phyloP scores from a whole-genome alignment of 2,113 vertebrate genomes.

The Leptobrachium ailaonicum region DNA sequence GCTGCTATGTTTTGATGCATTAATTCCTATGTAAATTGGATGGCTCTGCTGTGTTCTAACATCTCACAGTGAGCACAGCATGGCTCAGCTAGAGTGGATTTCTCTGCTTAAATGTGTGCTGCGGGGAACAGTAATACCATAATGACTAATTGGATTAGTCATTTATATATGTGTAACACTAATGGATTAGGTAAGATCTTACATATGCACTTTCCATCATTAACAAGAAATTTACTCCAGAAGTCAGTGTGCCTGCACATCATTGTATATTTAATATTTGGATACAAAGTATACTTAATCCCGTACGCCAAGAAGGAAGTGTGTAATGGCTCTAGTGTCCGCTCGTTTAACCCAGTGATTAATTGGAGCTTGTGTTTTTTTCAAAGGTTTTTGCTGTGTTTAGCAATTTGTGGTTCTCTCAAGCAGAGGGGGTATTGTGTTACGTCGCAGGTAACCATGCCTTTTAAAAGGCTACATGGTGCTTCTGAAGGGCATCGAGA shows the following conservation, averaged over 20 bases:
- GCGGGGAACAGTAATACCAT: slow-evolving; percentile 5
- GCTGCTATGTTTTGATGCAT: background rate
- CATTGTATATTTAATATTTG: background rate
- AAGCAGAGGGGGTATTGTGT: background rate
- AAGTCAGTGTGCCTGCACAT: background rate
- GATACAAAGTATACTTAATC: background rate
- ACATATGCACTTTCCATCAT: slow-evolving; percentile 15
- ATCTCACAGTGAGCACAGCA: background rate
- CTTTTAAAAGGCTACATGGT: background rate
- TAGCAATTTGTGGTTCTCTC: slow-evolving; percentile 1
- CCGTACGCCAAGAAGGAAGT: background rate
- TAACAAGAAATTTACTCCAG: background rate
- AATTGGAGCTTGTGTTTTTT: slow-evolving; percentile 1
- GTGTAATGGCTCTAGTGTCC: background rate
- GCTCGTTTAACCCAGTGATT: background rate
- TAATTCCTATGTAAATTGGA: background rate
- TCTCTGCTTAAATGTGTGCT: slow-evolving; percentile 9
- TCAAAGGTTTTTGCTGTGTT: slow-evolving; percentile 3
- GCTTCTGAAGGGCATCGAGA: background rate
- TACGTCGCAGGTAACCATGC: background rate
- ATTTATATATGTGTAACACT: slow-evolving; percentile 39
- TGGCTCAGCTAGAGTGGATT: background rate
- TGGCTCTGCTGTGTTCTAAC: background rate
- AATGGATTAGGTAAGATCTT: slow-evolving; percentile 27
- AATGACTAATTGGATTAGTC: slow-evolving; percentile 42